Percentiles rank a stretch among this genome's conserved stretches.
Evolutionary conservation across 2,888 invertebrate genomes (phyloP).

Genomic region (Cosmopolites sordidus): DNA sequence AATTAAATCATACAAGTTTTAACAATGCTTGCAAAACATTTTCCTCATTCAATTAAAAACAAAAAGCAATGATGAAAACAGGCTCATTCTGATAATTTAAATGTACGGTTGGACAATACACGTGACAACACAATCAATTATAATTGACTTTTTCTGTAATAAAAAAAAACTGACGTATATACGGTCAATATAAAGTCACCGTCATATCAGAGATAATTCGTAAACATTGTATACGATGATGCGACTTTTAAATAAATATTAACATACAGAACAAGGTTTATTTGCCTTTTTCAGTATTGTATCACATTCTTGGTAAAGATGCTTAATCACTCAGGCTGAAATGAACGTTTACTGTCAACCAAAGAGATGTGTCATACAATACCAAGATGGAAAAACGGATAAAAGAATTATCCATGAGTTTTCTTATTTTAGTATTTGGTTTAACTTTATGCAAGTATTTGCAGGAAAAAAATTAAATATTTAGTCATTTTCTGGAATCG

Average conservation of each 20-base stretch:
- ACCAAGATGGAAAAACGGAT: not conserved
- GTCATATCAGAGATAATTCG: conserved; percentile 9
- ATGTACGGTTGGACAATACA: no score
- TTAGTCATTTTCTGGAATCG: no score
- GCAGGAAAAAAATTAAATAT: no score
- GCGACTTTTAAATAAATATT: conserved; percentile 14
- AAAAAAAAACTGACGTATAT: conserved; percentile 7
- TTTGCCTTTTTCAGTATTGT: conserved; percentile 14
- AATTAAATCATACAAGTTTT: no score
- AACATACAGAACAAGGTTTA: conserved; percentile 10
- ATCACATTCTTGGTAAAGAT: conserved; percentile 7
- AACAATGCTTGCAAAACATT: no score
- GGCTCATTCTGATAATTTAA: no score
- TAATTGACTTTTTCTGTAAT: not conserved
- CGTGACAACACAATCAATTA: no score
- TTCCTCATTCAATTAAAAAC: no score
- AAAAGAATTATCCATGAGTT: no score
- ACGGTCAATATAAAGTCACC: conserved; percentile 11
- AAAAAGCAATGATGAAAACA: no score
- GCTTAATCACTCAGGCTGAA: conserved; percentile 8
- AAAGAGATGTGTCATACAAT: conserved; percentile 7
- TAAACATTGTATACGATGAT: conserved; percentile 16
- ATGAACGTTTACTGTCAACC: not conserved
- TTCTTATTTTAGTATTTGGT: no score
- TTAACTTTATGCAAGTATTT: no score